These are phyloP conservation scores for Oreonectes daqikongensis DNA, from an alignment of 2,797 vertebrate genomes.

Conservation along the genomic window DNA sequence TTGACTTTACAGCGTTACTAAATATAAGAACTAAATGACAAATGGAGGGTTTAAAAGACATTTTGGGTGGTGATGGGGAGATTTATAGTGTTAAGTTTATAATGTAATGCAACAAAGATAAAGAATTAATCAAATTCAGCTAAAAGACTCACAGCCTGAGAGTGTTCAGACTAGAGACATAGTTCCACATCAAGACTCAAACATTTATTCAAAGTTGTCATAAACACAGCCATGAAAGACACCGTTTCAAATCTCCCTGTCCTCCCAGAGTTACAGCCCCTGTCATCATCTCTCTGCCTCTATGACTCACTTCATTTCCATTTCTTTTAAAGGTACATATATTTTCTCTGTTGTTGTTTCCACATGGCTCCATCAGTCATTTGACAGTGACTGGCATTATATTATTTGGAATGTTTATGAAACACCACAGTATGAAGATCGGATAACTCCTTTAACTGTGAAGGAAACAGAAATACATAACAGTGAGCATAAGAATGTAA, in stretches of 20 bases:
- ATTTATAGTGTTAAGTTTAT: no score
- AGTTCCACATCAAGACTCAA: not conserved
- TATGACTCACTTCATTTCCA: not conserved
- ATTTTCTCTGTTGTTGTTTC: not conserved
- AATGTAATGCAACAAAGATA: no score
- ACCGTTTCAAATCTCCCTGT: not conserved
- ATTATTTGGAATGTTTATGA: not conserved
- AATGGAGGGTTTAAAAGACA: no score
- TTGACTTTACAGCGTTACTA: no score
- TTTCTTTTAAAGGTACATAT: not conserved
- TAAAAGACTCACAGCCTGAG: not conserved
- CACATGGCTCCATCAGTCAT: constrained; percentile 28
- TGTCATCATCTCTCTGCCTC: not conserved
- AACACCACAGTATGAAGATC: not conserved
- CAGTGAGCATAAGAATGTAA: not conserved
- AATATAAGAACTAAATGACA: no score
- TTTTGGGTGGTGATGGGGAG: not conserved
- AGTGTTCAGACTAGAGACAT: not conserved
- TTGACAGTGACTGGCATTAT: constrained; percentile 19
- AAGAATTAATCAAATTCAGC: no score
- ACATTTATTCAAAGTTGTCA: constrained; percentile 3
- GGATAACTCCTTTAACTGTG: not conserved
- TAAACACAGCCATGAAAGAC: not conserved
- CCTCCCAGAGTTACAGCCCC: not conserved
- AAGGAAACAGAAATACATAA: not conserved